Base-by-base conservation (phyloP, 2,888 invertebrate species). In the Pachycephus smyrnensis region DNA sequence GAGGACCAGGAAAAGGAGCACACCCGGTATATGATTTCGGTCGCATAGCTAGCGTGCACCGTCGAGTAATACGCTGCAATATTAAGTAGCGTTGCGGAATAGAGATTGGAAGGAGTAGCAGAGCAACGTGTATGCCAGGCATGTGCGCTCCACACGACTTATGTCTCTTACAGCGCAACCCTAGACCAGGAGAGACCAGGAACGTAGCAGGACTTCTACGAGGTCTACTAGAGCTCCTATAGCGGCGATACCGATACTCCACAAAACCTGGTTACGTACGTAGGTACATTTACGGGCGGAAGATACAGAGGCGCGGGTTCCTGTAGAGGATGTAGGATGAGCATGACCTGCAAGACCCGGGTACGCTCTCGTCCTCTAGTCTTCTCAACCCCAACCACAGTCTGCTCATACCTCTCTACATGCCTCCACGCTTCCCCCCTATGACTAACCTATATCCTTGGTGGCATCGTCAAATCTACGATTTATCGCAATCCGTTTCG, bases 1-100 rank as follows among this genome's bases (percentile, higher is more conserved):
- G 1, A 23, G 55, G 23, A 55, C 23, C 55, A 9, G 12, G 68
- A 77, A 79, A 78, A 82, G 79, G 69, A 69, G 78, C 79, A 81
- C 83, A 81, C 81, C 76, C 76, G 77, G 79, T 80, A 78, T 83
- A 82, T 80, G 84, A 83, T 82, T 83, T 84, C 79, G 75, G 80
- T 75, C 79, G 81, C 80, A 82, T 68, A 68, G 32, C 74, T 15
- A 37, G 69, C 76, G 71, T 71, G 81, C 80, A 79, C 83, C 82
- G 78, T 78, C 76, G 82, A 81, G 85, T 86, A 87, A 87, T 88
- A 84, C 84, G 83, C 78, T 88, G 87, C 87, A 89, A 89, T 89
- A 89, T 89, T 89, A 87, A 89, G 83, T 84, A 86, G 87, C 82
- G 79, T 77, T 81, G 80, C 85, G 78, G 77, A 73, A 73, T n/a